These are phyloP conservation scores for Lophochroa leadbeateri DNA, from an alignment of 2,113 vertebrate species.

Conservation along the genomic window DNA sequence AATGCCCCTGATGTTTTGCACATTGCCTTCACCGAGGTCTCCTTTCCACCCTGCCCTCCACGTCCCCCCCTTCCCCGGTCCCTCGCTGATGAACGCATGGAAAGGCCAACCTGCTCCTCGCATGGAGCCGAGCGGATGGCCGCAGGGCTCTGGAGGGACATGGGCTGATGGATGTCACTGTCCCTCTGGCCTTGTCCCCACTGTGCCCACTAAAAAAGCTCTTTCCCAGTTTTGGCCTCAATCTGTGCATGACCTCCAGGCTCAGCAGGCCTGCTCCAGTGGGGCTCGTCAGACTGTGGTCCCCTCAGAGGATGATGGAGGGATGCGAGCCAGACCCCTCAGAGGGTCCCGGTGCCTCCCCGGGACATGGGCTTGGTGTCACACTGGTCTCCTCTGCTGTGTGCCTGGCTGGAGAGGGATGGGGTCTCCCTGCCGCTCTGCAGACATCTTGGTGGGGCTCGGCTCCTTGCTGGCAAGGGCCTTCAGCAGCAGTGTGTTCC, in stretches of 20 bases:
- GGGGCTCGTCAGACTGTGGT: accelerated
- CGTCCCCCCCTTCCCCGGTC: accelerated
- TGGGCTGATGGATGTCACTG: neutral
- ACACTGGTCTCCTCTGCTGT: neutral
- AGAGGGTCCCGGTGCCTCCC: neutral
- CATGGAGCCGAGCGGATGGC: accelerated
- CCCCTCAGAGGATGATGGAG: neutral
- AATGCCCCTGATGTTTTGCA: slow-evolving; percentile 59
- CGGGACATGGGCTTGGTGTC: neutral
- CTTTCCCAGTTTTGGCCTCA: neutral
- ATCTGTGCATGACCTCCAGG: neutral
- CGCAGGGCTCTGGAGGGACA: accelerated
- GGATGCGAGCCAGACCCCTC: neutral
- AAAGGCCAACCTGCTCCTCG: neutral
- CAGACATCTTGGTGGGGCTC: neutral
- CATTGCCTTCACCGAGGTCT: neutral
- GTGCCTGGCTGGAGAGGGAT: neutral
- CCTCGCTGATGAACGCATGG: accelerated
- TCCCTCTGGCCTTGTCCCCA: neutral
- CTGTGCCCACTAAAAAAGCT: neutral
- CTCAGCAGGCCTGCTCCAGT: neutral
- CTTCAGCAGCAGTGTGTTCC: neutral
- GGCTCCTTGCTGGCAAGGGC: neutral
- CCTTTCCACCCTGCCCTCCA: neutral
- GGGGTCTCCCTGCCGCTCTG: neutral